Base-by-base conservation (phyloP, 2,888 invertebrate genomes). In the Parochlus steinenii region DNA sequence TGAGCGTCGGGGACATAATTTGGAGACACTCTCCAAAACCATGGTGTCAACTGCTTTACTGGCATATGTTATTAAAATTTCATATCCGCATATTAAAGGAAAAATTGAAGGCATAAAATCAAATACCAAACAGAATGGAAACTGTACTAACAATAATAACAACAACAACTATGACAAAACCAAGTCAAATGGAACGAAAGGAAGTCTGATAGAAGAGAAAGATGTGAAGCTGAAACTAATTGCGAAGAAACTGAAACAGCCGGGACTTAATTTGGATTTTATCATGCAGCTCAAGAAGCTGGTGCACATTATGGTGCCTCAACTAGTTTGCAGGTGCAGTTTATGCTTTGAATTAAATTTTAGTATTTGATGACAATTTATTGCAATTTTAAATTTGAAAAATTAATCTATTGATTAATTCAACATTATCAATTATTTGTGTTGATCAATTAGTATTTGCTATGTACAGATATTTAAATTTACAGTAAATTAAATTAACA, bases 271-370 rank as follows among this genome's bases (percentile, higher is more conserved):
- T 56, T 60, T 70, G 45, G 73, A 73, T 48, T 86, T 86, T 55
- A 53, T 82, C 15, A 56, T 72, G 8, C 89, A 93, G 58, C 67
- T 95, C 45, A 62, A 72, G 34, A 71, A 70, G 43, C 61, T 95
- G 12, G 60, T 86, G 26, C 69, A 68, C 51, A 83, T 95, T 41
- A 87, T 95, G 78, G 78, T 95, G 39, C 95, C 95, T 1, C 71
- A 77, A 28, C 53, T 83, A 37, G 66, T 36, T 5, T 36, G 36
- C 14, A n/a, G n/a, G n/a, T n/a, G n/a, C n/a, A n/a, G n/a, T n/a
- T n/a, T n/a, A n/a, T n/a, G n/a, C n/a, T n/a, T n/a, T n/a, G n/a
- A n/a, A n/a, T n/a, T n/a, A n/a, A n/a, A n/a, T n/a, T n/a, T n/a
- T n/a, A n/a, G n/a, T n/a, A n/a, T n/a, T n/a, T n/a, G n/a, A n/a